These are phyloP conservation scores for Papilio aristodemus DNA, from an alignment of 1,140 invertebrate genomes.

Conservation along the genomic window DNA sequence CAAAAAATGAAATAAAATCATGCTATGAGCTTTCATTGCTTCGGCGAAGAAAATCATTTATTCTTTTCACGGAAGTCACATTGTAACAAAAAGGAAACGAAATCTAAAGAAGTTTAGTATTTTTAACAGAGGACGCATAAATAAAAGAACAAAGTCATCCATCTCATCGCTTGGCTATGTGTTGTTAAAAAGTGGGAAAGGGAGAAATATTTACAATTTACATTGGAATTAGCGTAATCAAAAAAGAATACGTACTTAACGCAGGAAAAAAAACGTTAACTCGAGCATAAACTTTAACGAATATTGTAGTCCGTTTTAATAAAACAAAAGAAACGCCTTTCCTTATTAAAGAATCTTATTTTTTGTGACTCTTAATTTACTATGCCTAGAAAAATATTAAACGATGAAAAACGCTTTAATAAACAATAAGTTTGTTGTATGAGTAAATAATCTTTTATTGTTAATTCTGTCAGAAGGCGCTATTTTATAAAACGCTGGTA, in stretches of 20 bases:
- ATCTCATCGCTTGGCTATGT: not conserved
- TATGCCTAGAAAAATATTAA: no score
- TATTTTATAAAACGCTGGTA: no score
- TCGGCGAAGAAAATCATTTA: not conserved
- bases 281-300: conserved; percentile 18
- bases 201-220: conserved; percentile 9
- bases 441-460: no score
- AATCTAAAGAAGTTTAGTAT: conserved; percentile 13
- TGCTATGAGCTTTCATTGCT: not conserved
- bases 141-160: conserved; percentile 13
- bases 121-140: conserved; percentile 1
- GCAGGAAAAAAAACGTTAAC: conserved; percentile 14
- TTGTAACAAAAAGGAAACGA: conserved; percentile 3
- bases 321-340: conserved; percentile 16
- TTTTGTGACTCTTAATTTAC: not conserved
- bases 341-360: conserved; percentile 1
- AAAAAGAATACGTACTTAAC: conserved; percentile 20
- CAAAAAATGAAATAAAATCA: not conserved
- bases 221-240: conserved; percentile 14
- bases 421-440: no score
- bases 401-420: no score
- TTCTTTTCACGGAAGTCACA: not conserved
- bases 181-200: not conserved
- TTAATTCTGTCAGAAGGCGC: no score
- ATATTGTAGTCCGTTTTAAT: conserved; percentile 18